These are phyloP conservation scores for Acanthococcus lagerstroemiae DNA, from an alignment of 2,888 invertebrate species.

Conservation along the genomic window DNA sequence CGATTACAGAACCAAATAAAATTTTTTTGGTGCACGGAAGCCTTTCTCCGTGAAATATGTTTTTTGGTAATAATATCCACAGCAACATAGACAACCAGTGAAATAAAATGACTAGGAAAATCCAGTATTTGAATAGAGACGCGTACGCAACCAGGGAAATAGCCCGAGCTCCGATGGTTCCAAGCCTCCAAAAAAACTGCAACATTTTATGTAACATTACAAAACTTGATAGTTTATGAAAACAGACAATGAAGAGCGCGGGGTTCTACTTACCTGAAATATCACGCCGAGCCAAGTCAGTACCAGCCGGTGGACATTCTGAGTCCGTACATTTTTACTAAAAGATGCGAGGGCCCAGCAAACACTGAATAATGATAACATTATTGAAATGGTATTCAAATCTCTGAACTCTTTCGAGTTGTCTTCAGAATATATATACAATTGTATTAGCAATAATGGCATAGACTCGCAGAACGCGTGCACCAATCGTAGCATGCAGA, in stretches of 20 bases:
- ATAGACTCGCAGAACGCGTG: slow-evolving; percentile 83
- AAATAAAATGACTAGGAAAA: slow-evolving; percentile 66
- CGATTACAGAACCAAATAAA: slow-evolving; percentile 62
- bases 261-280: slow-evolving; percentile 54
- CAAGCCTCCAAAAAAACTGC: slow-evolving; percentile 67
- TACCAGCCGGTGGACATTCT: slow-evolving; percentile 72
- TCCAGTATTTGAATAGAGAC: slow-evolving; percentile 65
- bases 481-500: slow-evolving; percentile 66
- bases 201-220: too few relatives aligned
- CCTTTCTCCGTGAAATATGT: slow-evolving; percentile 72
- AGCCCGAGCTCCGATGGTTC: slow-evolving; percentile 72
- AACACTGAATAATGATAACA: slow-evolving; percentile 70
- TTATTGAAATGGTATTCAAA: slow-evolving; percentile 68
- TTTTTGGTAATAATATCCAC: slow-evolving; percentile 73
- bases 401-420: slow-evolving; percentile 53
- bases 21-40: slow-evolving; percentile 57
- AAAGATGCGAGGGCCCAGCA: slow-evolving; percentile 87
- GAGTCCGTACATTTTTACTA: slow-evolving; percentile 71
- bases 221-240: neutral
- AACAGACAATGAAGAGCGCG: neutral
- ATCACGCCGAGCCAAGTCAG: slow-evolving; percentile 74
- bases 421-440: slow-evolving; percentile 53
- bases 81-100: slow-evolving; percentile 87
- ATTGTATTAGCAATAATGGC: slow-evolving; percentile 73
- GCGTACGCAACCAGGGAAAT: slow-evolving; percentile 77